Evolutionary conservation across 2,113 vertebrate genomes (phyloP).

Genomic region (Hydropotes inermis): DNA sequence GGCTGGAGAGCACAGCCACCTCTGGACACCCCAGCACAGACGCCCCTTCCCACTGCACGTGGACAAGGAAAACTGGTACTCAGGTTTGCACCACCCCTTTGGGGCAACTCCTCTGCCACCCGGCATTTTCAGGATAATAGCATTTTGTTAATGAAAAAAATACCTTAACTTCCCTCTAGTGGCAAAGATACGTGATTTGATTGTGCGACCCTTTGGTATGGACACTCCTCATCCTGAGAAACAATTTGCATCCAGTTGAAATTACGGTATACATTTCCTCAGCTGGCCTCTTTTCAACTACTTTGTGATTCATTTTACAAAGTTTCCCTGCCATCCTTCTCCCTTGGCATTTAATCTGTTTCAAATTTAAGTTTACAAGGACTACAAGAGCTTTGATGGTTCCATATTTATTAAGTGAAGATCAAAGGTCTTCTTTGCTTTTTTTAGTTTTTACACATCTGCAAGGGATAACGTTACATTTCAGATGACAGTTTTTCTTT

Average conservation of each 20-base stretch:
- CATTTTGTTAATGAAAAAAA: conserved; percentile 59
- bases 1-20: not conserved
- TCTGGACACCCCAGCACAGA: not conserved
- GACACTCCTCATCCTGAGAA: not conserved
- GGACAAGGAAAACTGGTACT: not conserved
- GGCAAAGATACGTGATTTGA: not conserved
- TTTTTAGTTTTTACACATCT: conserved; percentile 44
- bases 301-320: conserved; percentile 7
- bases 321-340: not conserved
- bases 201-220: not conserved
- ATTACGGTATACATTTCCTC: not conserved
- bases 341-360: conserved; percentile 50
- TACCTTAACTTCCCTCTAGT: not conserved
- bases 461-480: conserved; percentile 30
- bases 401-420: conserved; percentile 62
- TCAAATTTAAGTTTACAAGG: conserved; percentile 65
- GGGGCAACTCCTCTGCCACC: not conserved
- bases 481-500: conserved; percentile 51
- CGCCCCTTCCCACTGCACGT: not conserved
- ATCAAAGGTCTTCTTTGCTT: conserved; percentile 56
- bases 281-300: not conserved
- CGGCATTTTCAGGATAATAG: not conserved
- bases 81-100: not conserved
- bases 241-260: not conserved
- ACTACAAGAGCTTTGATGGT: conserved; percentile 31